Evolutionary conservation across 2,888 invertebrate species (phyloP).

Genomic region (Rutpela maculata): DNA sequence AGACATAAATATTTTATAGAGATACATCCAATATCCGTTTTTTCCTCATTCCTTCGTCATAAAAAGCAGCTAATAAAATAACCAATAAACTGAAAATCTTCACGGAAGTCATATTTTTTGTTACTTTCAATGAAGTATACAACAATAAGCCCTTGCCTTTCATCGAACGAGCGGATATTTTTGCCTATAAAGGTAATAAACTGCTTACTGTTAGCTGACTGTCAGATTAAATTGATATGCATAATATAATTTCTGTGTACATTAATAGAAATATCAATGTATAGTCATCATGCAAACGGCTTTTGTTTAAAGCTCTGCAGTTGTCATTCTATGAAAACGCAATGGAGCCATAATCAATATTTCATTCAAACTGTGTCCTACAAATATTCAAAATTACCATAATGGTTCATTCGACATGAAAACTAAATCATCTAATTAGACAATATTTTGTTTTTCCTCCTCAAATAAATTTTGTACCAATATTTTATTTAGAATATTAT

Average conservation of each 20-base stretch:
- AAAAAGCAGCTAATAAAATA: neutral
- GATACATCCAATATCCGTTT: neutral
- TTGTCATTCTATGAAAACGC: constrained; percentile 2
- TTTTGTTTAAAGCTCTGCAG: constrained; percentile 7
- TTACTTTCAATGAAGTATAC: neutral
- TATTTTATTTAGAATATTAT: too few relatives aligned
- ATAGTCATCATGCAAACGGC: neutral
- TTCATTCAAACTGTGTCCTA: neutral
- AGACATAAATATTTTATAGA: neutral
- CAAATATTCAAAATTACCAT: neutral
- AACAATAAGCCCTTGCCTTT: neutral
- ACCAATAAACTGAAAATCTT: neutral
- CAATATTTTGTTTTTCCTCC: too few relatives aligned
- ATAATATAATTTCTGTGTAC: neutral
- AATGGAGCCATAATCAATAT: neutral
- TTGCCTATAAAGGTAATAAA: neutral
- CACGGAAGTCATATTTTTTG: neutral
- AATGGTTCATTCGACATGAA: neutral
- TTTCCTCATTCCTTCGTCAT: neutral
- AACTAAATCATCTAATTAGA: neutral
- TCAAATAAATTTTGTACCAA: too few relatives aligned
- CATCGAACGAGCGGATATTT: neutral
- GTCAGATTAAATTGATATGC: neutral
- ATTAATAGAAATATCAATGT: neutral
- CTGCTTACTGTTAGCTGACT: neutral